Conservation (phyloP, 1,140 invertebrate genomes). For the Drosophila lacertosa region DNA sequence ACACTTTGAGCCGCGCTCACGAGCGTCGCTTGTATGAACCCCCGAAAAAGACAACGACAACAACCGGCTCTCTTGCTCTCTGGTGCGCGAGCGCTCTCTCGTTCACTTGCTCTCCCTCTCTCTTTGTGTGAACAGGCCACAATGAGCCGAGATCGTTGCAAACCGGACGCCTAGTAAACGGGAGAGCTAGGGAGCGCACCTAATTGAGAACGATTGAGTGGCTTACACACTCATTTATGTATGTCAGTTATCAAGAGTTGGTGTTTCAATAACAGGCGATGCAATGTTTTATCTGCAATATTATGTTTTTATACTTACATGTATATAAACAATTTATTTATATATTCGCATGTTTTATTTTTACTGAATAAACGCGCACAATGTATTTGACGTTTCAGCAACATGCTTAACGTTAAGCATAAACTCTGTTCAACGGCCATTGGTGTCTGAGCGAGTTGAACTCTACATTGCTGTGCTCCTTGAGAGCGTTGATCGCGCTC, state of each 20-base stretch:
- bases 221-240: slow-evolving; percentile 15
- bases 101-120: not conserved
- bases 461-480: slow-evolving; percentile 24
- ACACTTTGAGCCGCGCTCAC: slow-evolving; percentile 55
- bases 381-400: not conserved
- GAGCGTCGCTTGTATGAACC: slow-evolving; percentile 45
- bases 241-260: slow-evolving; percentile 9
- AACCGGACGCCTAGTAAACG: slow-evolving; percentile 14
- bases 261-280: not conserved
- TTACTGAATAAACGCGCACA: not conserved
- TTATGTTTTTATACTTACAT: not conserved
- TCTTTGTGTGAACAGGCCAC: slow-evolving; percentile 13
- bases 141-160: slow-evolving; percentile 32
- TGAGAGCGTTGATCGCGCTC: slow-evolving; percentile 27
- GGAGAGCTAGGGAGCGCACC: slow-evolving; percentile 2
- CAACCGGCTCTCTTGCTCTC: slow-evolving; percentile 20
- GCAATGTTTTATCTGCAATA: not conserved
- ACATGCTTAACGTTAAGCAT: not conserved
- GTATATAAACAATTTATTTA: not conserved
- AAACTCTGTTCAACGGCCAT: not conserved
- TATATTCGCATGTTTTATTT: not conserved
- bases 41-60: slow-evolving; percentile 34
- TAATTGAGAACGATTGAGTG: slow-evolving; percentile 11
- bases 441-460: not conserved
- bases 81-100: not conserved